A percentile compares a stretch with the other conserved stretches of the same genome.
Conservation (phyloP, 2,888 invertebrate genomes). For the Lepidocyrtoides sp. region DNA sequence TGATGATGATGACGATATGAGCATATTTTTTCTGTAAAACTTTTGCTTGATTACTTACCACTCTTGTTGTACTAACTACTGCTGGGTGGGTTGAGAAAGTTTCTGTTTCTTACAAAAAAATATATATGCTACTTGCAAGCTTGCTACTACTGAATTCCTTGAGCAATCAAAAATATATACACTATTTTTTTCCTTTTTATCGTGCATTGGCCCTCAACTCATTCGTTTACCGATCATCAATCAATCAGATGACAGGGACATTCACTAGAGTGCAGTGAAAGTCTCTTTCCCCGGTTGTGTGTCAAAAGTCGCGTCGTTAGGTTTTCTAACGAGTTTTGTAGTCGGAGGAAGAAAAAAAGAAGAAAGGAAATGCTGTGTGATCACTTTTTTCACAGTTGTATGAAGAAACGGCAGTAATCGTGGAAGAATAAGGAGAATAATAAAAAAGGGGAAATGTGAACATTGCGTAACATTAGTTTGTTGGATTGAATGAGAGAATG, state of each 20-base stretch:
- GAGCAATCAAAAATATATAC: no score
- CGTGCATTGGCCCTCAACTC: neutral
- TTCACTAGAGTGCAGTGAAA: slow-evolving; percentile 53
- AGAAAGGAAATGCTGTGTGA: slow-evolving; percentile 45
- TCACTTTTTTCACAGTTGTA: slow-evolving; percentile 44
- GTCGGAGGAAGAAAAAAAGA: neutral
- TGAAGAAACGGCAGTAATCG: neutral
- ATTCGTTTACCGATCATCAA: slow-evolving; percentile 60
- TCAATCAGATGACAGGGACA: slow-evolving; percentile 72
- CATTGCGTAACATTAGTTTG: slow-evolving; percentile 66
- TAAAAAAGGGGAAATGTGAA: slow-evolving; percentile 61
- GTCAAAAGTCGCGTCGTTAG: slow-evolving; percentile 3
- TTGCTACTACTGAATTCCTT: no score
- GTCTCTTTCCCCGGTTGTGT: neutral
- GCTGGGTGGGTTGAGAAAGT: no score
- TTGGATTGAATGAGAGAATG: slow-evolving; percentile 27
- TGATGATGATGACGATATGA: neutral
- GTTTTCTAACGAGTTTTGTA: slow-evolving; percentile 35
- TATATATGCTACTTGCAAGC: no score
- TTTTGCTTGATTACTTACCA: slow-evolving; percentile 27
- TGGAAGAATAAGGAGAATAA: neutral
- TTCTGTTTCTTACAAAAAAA: no score
- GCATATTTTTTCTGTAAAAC: slow-evolving; percentile 26
- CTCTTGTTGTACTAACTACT: no score
- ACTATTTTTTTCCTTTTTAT: slow-evolving; percentile 29